Percentiles rank a stretch among this genome's conserved stretches.
Conservation (phyloP, 2,888 invertebrate genomes). For the Melanostoma mellinum region DNA sequence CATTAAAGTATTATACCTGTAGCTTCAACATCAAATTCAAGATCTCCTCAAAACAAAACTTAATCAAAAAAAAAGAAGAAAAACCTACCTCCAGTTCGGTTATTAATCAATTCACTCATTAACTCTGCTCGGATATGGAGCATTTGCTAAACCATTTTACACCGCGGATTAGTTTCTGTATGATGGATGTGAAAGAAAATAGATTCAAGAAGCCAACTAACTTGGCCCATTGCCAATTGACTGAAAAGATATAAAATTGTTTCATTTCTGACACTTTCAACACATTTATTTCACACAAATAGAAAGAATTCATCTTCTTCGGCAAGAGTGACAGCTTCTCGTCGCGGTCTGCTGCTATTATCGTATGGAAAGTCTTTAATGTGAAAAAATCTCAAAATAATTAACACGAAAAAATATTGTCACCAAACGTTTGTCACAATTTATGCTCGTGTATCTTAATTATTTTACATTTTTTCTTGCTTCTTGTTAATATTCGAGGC, state of each 20-base stretch:
- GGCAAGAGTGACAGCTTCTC: conserved; percentile 29
- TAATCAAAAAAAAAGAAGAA: not conserved
- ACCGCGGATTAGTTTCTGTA: conserved; percentile 3
- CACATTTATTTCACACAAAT: conserved; percentile 27
- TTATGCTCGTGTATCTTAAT: conserved; percentile 35
- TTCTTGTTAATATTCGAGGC: conserved; percentile 14
- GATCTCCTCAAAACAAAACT: too few relatives aligned
- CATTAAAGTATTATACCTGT: too few relatives aligned
- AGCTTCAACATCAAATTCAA: too few relatives aligned
- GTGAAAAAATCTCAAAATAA: conserved; percentile 23
- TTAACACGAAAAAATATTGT: conserved; percentile 32
- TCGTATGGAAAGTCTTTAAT: not conserved
- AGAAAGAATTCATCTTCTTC: conserved; percentile 12
- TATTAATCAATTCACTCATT: conserved; percentile 30
- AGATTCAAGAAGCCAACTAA: conserved; percentile 16
- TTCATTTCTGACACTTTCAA: conserved; percentile 42
- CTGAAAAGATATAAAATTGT: conserved; percentile 9
- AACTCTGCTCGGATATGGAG: conserved; percentile 22
- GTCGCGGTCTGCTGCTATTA: conserved; percentile 18
- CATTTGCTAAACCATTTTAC: conserved; percentile 37
- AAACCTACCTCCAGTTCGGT: not conserved
- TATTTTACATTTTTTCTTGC: conserved; percentile 23
- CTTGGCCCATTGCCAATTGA: conserved; percentile 19
- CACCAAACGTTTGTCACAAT: conserved; percentile 34
- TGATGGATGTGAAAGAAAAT: conserved; percentile 42